These are phyloP conservation scores for Macrochelys suwanniensis DNA, from an alignment of 2,797 vertebrate genomes.

Conservation along the genomic window DNA sequence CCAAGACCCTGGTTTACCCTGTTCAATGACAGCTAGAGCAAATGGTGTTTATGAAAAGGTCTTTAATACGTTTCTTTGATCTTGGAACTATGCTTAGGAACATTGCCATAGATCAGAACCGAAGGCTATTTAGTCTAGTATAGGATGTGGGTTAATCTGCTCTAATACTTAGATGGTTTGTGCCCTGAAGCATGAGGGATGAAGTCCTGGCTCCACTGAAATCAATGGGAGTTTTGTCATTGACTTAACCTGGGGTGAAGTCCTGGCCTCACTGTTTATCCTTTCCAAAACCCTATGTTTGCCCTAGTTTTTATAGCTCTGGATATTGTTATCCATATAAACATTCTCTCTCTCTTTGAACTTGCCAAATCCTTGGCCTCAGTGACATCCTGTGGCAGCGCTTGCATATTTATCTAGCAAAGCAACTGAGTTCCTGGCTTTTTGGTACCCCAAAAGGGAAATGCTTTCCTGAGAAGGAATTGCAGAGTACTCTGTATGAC, in stretches of 20 bases:
- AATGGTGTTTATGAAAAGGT: background rate
- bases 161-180: background rate
- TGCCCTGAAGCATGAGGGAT: background rate
- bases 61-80: background rate
- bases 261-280: background rate
- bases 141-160: background rate
- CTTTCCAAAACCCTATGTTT: background rate
- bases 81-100: background rate
- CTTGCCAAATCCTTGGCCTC: background rate
- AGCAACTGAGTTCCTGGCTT: background rate
- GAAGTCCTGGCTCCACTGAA: background rate
- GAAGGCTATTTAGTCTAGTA: background rate
- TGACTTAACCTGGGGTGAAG: background rate
- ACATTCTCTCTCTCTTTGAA: background rate
- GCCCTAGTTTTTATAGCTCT: background rate
- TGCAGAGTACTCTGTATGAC: background rate
- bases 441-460: constrained; percentile 2
- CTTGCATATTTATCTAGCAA: background rate
- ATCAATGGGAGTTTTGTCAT: background rate
- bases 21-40: background rate
- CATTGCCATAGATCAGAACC: background rate
- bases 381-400: background rate
- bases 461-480: background rate
- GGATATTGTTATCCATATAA: background rate
- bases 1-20: background rate